Evolutionary conservation across 2,888 invertebrate genomes (phyloP), one percentile per base, ranked within the genome.

Genomic region (Drosophila paranaensis): DNA sequence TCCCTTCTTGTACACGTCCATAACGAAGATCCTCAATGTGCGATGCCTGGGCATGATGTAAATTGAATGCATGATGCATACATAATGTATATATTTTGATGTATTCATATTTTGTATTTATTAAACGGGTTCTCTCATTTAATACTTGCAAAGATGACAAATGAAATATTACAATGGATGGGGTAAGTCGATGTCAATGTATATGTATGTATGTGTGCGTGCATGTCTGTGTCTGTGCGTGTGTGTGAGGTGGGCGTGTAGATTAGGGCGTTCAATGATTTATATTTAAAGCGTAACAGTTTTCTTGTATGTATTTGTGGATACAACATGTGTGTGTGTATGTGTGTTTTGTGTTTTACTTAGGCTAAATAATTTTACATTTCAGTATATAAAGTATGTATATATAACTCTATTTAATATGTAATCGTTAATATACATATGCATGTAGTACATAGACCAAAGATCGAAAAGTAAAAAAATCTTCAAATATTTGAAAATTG

Each of bases 251-350:
- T 65, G 71, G 60, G 61, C 62, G 53, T 65, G 56, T 60, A 56
- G 67, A 46, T 69, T 71, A 69, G 71, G 73, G 63, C 66, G 67
- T 57, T 58, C 68, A 73, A 71, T 67, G 69, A 70, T 65, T 74
- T 79, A 51, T 74, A 74, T 75, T 81, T 87, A 63, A 85, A 85
- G 84, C 84, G 84, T 85, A 85, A 89, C 88, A 87, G 89, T 85
- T 85, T 84, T 85, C 89, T 83, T 81, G 84, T 74, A 67, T 88
- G 78, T 88, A 68, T 70, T 69, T 86, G 56, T 77, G 65, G 39
- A 39, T 58, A 58, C 83, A 35, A 77, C 58, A 50, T 72, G 48
- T 68, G 50, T 53, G 50, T 53, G 20, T 20, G 20, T 20, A 11
- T 20, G 37, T 53, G 37, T 53, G 14, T 51, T 53, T 53, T 27